Evolutionary conservation across 2,113 vertebrate genomes (phyloP).

Genomic region (Columba livia): DNA sequence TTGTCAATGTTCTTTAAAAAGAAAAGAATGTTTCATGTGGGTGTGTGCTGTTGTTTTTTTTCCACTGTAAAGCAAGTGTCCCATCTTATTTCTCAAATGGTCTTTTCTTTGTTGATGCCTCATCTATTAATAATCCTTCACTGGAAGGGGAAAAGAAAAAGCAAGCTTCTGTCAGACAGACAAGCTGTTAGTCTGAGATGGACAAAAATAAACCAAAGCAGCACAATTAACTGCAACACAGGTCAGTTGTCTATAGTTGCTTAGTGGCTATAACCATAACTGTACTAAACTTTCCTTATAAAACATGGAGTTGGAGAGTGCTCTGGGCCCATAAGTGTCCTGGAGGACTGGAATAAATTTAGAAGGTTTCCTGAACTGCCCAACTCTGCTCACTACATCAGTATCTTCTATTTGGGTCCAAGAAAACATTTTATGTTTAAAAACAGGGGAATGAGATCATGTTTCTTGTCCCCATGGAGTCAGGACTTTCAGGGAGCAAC

Average conservation of each 20-base stretch:
- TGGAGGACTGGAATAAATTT: background rate
- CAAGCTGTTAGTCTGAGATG: conserved; percentile 59
- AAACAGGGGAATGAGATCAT: background rate
- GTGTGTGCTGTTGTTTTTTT: conserved; percentile 31
- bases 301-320: background rate
- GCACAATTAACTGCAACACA: conserved; percentile 6
- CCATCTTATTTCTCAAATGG: conserved; percentile 64
- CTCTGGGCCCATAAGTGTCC: background rate
- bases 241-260: conserved; percentile 31
- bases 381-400: background rate
- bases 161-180: conserved; percentile 49
- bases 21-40: conserved; percentile 20
- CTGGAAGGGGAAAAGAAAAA: conserved; percentile 46
- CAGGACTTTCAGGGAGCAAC: background rate
- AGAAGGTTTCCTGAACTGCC: background rate
- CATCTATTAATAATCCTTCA: conserved; percentile 67
- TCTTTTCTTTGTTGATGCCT: conserved; percentile 60
- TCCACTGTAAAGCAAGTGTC: conserved; percentile 39
- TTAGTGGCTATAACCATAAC: background rate
- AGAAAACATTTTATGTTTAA: background rate
- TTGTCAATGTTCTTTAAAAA: conserved; percentile 44
- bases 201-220: conserved; percentile 61
- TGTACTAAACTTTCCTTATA: background rate
- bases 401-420: background rate
- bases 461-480: background rate